phyloP scores from a whole-genome alignment of 1,140 invertebrate genomes.

The Akabosia matsudoensis region DNA sequence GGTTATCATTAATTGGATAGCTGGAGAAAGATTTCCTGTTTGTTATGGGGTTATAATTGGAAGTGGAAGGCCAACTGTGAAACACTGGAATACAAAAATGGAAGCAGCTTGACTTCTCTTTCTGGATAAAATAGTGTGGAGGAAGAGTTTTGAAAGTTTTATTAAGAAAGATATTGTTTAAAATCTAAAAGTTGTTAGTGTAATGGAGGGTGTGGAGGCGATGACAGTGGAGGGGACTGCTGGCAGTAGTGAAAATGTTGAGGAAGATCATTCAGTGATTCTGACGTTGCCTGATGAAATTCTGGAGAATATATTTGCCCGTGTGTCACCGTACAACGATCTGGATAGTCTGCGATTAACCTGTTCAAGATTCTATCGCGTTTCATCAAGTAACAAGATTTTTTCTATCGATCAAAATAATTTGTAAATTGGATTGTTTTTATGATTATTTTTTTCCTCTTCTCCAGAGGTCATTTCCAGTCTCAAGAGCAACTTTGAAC shows the following conservation, averaged over 20 bases:
- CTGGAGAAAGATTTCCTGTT: too few species aligned
- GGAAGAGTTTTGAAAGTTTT: too few species aligned
- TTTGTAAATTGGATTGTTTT: too few species aligned
- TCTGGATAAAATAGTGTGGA: too few species aligned
- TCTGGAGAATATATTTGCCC: slow-evolving; percentile 82
- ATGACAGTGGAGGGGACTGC: neutral
- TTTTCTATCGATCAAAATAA: too few species aligned
- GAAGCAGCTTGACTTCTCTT: too few species aligned
- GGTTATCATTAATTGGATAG: too few species aligned
- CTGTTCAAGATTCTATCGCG: slow-evolving; percentile 75
- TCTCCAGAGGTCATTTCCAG: slow-evolving; percentile 29
- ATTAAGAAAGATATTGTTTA: too few species aligned
- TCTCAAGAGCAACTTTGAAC: slow-evolving; percentile 36
- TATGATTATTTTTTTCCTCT: neutral
- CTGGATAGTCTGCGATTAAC: slow-evolving; percentile 79
- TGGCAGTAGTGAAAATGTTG: neutral
- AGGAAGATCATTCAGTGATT: slow-evolving; percentile 42
- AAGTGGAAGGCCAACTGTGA: too few species aligned
- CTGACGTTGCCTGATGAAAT: slow-evolving; percentile 79
- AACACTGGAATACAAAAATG: too few species aligned
- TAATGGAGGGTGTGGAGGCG: neutral
- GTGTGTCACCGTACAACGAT: slow-evolving; percentile 86
- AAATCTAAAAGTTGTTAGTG: too few species aligned
- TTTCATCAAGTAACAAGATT: slow-evolving; percentile 79
- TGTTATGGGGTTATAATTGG: too few species aligned